Percentiles rank a stretch among this genome's conserved stretches.
These are phyloP conservation scores for Cromileptes altivelis DNA, from an alignment of 2,113 vertebrate species.

Conservation along the genomic window DNA sequence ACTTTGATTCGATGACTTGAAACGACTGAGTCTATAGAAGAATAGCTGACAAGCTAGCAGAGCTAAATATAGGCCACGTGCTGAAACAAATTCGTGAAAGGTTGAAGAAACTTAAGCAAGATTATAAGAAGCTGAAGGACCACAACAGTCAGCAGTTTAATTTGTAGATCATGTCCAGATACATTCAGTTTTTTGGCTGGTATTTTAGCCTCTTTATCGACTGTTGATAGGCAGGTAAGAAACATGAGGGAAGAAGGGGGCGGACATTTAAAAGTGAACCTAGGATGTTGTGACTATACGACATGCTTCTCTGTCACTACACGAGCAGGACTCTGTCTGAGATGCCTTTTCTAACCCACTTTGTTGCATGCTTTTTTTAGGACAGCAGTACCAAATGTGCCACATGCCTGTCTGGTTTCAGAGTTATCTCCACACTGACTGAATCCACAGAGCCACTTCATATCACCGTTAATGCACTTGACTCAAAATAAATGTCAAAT, in stretches of 20 bases:
- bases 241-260: background rate
- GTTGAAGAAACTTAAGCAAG: no score
- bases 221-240: background rate
- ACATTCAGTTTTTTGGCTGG: background rate
- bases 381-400: background rate
- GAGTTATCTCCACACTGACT: background rate
- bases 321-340: background rate
- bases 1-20: no score
- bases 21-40: no score
- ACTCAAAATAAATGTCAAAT: conserved; percentile 13
- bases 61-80: no score
- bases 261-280: background rate
- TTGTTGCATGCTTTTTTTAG: background rate
- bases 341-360: background rate
- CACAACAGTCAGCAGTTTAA: no score
- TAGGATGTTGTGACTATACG: background rate
- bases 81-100: no score
- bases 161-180: background rate
- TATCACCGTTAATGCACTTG: background rate
- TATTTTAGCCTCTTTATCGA: background rate
- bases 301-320: background rate
- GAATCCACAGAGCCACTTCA: background rate
- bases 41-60: no score
- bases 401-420: background rate
- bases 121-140: no score